These are phyloP conservation scores for Mus pahari DNA, from an alignment of 2,113 vertebrate genomes.

Conservation along the genomic window DNA sequence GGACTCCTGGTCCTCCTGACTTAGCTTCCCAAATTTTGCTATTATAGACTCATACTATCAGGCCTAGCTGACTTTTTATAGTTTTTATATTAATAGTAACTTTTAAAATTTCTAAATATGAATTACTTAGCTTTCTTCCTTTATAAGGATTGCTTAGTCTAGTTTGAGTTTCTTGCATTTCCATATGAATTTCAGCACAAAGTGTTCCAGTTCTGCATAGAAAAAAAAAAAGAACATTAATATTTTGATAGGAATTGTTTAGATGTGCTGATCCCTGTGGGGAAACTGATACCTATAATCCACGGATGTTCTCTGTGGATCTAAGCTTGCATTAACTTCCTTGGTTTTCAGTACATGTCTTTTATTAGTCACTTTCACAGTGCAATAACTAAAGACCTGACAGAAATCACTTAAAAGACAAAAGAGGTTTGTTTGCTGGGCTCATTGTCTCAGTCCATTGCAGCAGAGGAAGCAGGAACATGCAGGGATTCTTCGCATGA, in stretches of 20 bases:
- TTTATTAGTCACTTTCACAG: neutral
- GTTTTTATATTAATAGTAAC: neutral
- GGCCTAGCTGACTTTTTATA: neutral
- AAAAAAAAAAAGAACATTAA: neutral
- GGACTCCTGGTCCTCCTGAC: neutral
- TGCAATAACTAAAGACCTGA: neutral
- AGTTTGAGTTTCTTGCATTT: neutral
- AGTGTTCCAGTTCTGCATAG: neutral
- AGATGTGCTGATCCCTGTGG: neutral
- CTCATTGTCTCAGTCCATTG: neutral
- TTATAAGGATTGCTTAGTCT: neutral
- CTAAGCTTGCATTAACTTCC: neutral
- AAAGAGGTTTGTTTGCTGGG: neutral
- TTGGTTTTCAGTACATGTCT: neutral
- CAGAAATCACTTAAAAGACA: neutral
- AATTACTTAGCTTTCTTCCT: neutral
- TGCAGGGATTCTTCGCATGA: neutral
- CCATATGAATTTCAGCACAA: conserved; percentile 24
- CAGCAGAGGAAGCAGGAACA: neutral
- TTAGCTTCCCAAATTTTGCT: neutral
- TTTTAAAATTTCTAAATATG: neutral
- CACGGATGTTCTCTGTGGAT: neutral
- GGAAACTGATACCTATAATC: neutral
- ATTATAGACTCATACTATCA: neutral
- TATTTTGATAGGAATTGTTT: neutral